Conservation (phyloP, 2,797 vertebrate genomes). For the Centropyge bicolor region DNA sequence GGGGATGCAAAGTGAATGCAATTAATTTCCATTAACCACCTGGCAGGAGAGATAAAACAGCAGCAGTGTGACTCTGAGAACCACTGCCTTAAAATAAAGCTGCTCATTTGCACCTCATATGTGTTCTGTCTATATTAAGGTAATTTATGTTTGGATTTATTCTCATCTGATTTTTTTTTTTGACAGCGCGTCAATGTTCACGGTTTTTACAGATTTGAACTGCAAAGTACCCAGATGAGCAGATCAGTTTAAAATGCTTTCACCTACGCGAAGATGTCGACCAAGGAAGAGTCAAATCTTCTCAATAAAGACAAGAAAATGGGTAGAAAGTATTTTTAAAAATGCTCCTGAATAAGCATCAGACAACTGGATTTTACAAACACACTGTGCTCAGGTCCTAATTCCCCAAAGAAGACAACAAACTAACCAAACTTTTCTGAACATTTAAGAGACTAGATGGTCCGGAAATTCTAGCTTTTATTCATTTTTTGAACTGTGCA, state of each 20-base stretch:
- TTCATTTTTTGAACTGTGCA: background rate
- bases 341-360: background rate
- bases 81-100: slow-evolving; percentile 23
- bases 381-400: too few relatives aligned
- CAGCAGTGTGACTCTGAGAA: slow-evolving; percentile 34
- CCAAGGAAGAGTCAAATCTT: background rate
- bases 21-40: slow-evolving; percentile 76
- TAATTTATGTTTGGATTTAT: slow-evolving; percentile 1
- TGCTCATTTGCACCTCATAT: slow-evolving; percentile 6
- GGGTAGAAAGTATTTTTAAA: background rate
- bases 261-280: background rate
- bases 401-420: too few relatives aligned
- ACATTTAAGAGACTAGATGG: background rate
- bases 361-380: background rate
- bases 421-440: background rate
- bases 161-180: slow-evolving; percentile 7
- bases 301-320: background rate
- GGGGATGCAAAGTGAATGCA: slow-evolving; percentile 59
- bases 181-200: background rate
- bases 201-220: background rate
- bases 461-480: background rate
- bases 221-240: background rate
- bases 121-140: background rate
- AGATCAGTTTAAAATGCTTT: background rate
- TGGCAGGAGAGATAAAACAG: slow-evolving; percentile 65